Evolutionary conservation across 2,888 invertebrate genomes (phyloP).

Genomic region (Isotomurus palustris): DNA sequence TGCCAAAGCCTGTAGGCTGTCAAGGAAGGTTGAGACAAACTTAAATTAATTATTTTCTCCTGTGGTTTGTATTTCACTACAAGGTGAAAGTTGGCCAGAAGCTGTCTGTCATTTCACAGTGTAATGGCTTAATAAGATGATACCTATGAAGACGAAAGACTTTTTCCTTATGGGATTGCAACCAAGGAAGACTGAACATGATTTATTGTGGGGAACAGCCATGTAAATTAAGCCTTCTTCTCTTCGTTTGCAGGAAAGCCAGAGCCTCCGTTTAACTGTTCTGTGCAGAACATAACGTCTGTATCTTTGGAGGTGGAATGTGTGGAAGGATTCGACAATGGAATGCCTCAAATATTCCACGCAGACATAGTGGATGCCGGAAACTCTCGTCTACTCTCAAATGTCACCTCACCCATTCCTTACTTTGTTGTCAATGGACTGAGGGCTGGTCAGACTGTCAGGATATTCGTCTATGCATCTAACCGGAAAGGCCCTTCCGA

Average conservation of each 20-base stretch:
- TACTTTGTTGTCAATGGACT: constrained; percentile 71
- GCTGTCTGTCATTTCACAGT: too few species aligned
- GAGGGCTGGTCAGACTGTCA: constrained; percentile 71
- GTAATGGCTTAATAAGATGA: too few species aligned
- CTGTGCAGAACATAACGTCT: constrained; percentile 70
- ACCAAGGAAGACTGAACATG: too few species aligned
- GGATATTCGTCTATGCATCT: constrained; percentile 72
- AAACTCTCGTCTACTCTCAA: constrained; percentile 60
- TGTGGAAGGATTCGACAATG: constrained; percentile 68
- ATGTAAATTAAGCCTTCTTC: too few species aligned
- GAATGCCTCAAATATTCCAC: constrained; percentile 63
- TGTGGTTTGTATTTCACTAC: too few species aligned
- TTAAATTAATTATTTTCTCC: too few species aligned
- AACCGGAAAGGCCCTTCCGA: constrained; percentile 81
- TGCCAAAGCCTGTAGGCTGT: too few species aligned
- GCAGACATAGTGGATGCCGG: constrained; percentile 70
- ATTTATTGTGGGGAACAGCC: too few species aligned
- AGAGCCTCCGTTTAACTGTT: constrained; percentile 72
- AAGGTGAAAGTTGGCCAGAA: too few species aligned
- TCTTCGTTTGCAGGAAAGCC: constrained; percentile 59
- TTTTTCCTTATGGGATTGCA: too few species aligned
- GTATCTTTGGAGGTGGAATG: constrained; percentile 71
- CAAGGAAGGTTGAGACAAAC: too few species aligned
- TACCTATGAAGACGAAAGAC: too few species aligned
- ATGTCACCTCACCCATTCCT: constrained; percentile 66